A percentile compares a stretch with the other conserved stretches of the same genome.
Evolutionary conservation across 2,797 vertebrate genomes (phyloP).

Genomic region (Glossophaga mutica): DNA sequence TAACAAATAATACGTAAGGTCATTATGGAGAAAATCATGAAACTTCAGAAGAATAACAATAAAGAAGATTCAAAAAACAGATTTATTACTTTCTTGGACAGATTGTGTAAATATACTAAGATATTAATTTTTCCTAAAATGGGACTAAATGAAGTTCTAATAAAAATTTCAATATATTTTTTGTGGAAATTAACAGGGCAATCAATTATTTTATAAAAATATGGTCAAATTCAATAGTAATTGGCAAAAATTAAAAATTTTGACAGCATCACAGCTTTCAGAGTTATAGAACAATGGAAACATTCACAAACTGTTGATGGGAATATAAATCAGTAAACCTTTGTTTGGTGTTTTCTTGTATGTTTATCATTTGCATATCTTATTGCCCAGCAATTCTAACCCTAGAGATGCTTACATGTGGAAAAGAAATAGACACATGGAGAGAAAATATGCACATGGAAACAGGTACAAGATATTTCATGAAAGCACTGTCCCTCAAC

Average conservation of each 20-base stretch:
- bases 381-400: neutral
- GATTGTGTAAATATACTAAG: neutral
- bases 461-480: neutral
- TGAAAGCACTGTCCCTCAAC: neutral
- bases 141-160: neutral
- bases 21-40: neutral
- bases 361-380: neutral
- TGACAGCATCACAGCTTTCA: neutral
- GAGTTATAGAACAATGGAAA: neutral
- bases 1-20: neutral
- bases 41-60: neutral
- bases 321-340: neutral
- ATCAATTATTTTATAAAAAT: neutral
- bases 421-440: neutral
- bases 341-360: neutral
- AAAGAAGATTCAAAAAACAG: neutral
- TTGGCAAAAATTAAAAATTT: neutral
- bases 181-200: neutral
- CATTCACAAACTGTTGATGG: neutral
- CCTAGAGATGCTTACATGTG: neutral
- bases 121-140: neutral
- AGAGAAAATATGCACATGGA: neutral
- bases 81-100: neutral
- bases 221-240: neutral
- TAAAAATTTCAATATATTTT: conserved; percentile 7